Evolutionary conservation across 2,797 vertebrate genomes (phyloP).

Genomic region (Brachyalestes nurse): DNA sequence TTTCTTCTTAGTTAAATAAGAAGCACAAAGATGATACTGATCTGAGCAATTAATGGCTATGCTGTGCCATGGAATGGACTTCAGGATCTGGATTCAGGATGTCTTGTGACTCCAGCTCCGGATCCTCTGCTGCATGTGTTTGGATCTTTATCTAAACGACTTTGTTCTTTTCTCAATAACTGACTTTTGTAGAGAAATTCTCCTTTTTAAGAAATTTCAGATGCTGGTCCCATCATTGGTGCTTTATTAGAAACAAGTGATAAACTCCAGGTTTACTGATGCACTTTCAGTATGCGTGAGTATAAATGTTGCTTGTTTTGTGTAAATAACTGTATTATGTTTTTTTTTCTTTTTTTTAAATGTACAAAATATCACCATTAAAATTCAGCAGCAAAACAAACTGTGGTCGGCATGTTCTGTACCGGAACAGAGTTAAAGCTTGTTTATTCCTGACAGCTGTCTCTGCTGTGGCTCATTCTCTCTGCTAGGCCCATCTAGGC

Average conservation of each 20-base stretch:
- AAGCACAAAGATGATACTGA: no score
- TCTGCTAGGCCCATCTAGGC: not conserved
- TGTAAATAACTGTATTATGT: constrained; percentile 39
- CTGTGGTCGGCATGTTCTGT: not conserved
- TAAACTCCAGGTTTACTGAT: constrained; percentile 44
- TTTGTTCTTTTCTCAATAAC: no score
- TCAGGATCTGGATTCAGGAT: no score
- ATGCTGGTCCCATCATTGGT: constrained; percentile 17
- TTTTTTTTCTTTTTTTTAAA: not conserved
- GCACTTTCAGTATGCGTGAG: constrained; percentile 47
- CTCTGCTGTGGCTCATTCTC: not conserved
- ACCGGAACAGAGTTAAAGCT: not conserved
- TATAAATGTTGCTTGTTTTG: constrained; percentile 41
- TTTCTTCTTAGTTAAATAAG: no score
- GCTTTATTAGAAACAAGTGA: constrained; percentile 45
- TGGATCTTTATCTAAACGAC: no score
- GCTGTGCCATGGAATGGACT: no score
- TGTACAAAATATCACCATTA: constrained; percentile 43
- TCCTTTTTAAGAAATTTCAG: no score
- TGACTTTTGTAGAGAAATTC: no score
- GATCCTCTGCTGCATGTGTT: no score
- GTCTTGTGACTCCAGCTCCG: no score
- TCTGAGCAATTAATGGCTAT: no score
- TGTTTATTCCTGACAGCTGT: not conserved
- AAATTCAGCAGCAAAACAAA: constrained; percentile 41